Evolutionary conservation across 1,140 invertebrate species (phyloP).

Genomic region (Apocrypta bakeri): DNA sequence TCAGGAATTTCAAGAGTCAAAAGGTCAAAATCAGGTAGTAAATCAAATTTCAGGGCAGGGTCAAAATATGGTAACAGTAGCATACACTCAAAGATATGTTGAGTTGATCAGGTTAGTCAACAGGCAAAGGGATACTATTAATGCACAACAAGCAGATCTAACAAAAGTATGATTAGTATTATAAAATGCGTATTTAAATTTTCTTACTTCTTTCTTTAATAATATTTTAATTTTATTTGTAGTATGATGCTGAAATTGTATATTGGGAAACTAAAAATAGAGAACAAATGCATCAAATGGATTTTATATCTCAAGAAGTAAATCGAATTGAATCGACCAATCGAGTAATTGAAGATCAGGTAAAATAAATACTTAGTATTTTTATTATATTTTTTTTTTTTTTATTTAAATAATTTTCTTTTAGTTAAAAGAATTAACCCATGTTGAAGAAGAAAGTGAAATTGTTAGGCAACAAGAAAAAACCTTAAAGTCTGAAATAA

Average conservation of each 20-base stretch:
- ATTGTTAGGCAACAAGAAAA: constrained; percentile 91
- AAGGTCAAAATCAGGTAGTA: constrained; percentile 62
- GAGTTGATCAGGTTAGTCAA: constrained; percentile 91
- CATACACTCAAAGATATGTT: constrained; percentile 75
- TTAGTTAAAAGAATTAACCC: constrained; percentile 83
- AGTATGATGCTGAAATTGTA: constrained; percentile 92
- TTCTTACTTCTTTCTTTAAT: constrained; percentile 27
- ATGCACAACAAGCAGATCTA: constrained; percentile 90
- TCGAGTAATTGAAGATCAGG: constrained; percentile 85
- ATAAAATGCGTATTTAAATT: neutral
- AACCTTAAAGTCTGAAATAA: constrained; percentile 89
- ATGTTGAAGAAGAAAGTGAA: constrained; percentile 91
- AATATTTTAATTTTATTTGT: constrained; percentile 54
- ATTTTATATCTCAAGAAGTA: constrained; percentile 88
- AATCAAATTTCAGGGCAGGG: constrained; percentile 68
- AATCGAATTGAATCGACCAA: constrained; percentile 84
- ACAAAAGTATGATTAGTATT: constrained; percentile 80
- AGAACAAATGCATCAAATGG: constrained; percentile 89
- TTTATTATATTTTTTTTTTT: constrained; percentile 28
- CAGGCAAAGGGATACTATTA: constrained; percentile 91
- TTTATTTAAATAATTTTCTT: constrained; percentile 48
- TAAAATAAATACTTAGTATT: constrained; percentile 59
- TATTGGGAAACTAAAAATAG: constrained; percentile 91
- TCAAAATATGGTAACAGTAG: constrained; percentile 72
- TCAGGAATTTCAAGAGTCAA: constrained; percentile 73